Conservation (phyloP, 2,113 vertebrate genomes). For the Calidris pygmaea region DNA sequence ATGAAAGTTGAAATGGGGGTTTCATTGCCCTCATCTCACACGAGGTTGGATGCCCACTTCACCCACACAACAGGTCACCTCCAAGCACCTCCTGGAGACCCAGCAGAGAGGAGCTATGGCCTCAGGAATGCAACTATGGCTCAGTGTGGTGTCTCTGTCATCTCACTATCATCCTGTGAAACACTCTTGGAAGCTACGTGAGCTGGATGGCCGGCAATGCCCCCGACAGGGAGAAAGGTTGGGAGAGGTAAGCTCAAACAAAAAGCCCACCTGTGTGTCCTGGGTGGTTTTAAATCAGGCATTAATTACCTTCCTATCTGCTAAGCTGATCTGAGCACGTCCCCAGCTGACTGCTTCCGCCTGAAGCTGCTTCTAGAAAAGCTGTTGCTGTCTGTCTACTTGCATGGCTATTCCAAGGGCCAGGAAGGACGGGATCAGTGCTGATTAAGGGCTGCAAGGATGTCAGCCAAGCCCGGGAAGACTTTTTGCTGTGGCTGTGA, state of each 20-base stretch:
- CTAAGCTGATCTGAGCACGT: not conserved
- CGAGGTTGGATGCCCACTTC: accelerated
- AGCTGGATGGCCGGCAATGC: not conserved
- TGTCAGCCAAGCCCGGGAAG: not conserved
- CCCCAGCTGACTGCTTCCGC: not conserved
- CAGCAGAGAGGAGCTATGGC: not conserved
- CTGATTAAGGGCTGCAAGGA: not conserved
- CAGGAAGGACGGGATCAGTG: accelerated
- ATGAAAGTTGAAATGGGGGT: not conserved
- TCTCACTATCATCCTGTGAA: not conserved
- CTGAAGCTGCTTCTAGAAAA: not conserved
- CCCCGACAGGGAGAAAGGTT: not conserved
- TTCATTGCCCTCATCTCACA: not conserved
- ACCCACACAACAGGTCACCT: not conserved
- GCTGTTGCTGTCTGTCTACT: not conserved
- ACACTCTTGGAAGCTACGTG: not conserved
- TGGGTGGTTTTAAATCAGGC: not conserved
- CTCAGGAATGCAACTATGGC: not conserved
- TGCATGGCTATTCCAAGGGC: accelerated
- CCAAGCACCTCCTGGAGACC: not conserved
- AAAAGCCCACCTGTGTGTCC: not conserved
- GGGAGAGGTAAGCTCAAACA: not conserved
- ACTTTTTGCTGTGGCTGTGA: not conserved
- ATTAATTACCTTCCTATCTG: not conserved
- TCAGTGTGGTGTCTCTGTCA: not conserved